Evolutionary conservation across 2,113 vertebrate genomes (phyloP).

Genomic region (Porphyrio hochstetteri): DNA sequence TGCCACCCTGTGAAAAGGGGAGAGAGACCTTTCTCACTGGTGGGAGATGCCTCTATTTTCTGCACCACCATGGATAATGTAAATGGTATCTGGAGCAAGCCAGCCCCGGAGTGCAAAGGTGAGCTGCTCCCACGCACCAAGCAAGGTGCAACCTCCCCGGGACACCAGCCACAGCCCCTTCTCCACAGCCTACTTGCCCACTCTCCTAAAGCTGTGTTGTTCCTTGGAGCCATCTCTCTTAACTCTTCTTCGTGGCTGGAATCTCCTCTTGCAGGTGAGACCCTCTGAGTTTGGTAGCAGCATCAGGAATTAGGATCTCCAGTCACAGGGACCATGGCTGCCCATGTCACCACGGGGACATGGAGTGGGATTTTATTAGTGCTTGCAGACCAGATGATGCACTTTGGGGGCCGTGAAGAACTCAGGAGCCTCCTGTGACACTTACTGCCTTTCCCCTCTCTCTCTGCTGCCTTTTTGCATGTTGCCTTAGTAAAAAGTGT

Average conservation of each 20-base stretch:
- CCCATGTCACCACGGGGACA: accelerated
- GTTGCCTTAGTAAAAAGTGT: neutral
- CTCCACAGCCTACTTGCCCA: neutral
- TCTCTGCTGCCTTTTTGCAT: neutral
- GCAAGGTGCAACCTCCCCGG: accelerated
- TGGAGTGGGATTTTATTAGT: accelerated
- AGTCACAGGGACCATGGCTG: accelerated
- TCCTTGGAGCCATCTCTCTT: neutral
- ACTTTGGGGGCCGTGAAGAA: neutral
- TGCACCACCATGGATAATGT: neutral
- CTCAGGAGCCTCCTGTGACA: neutral
- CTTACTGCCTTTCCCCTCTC: neutral
- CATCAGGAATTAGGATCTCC: neutral
- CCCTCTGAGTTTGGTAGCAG: neutral
- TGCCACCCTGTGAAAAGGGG: neutral
- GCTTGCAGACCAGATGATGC: accelerated
- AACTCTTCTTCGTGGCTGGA: neutral
- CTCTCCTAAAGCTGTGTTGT: neutral
- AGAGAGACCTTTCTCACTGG: neutral
- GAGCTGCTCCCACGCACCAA: neutral
- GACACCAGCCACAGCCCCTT: neutral
- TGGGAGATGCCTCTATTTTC: conserved; percentile 52
- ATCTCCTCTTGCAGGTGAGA: neutral
- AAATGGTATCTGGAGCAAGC: conserved; percentile 15
- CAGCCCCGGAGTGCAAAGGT: conserved; percentile 49